Percentiles rank a stretch among this genome's conserved stretches.
These are phyloP conservation scores for Takifugu bimaculatus DNA, from an alignment of 2,113 vertebrate species.

Conservation along the genomic window DNA sequence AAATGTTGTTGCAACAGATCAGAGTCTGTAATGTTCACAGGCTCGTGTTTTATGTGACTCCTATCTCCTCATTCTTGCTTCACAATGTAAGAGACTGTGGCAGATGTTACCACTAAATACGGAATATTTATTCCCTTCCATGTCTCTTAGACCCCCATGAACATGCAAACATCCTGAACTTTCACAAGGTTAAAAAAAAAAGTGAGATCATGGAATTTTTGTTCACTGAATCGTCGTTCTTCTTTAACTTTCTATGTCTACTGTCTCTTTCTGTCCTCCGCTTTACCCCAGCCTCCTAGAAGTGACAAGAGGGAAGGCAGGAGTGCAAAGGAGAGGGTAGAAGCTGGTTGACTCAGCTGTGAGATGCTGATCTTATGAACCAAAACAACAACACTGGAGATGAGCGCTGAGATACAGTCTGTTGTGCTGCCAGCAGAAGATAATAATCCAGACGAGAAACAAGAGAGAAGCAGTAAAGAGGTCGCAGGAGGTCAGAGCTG, in stretches of 20 bases:
- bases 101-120: slow-evolving; percentile 24
- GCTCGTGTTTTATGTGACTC: slow-evolving; percentile 2
- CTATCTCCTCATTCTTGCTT: not conserved
- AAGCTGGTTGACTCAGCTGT: slow-evolving; percentile 71
- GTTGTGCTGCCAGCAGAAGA: slow-evolving; percentile 17
- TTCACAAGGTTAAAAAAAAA: slow-evolving; percentile 4
- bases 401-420: slow-evolving; percentile 29
- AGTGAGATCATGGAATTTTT: not conserved
- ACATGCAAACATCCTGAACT: slow-evolving; percentile 6
- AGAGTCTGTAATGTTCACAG: slow-evolving; percentile 8
- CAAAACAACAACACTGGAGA: slow-evolving; percentile 59
- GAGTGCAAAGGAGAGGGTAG: slow-evolving; percentile 6
- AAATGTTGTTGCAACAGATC: slow-evolving; percentile 9
- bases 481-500: slow-evolving; percentile 24
- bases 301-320: slow-evolving; percentile 14
- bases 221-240: not conserved
- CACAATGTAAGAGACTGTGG: slow-evolving; percentile 1
- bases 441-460: slow-evolving; percentile 18
- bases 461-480: slow-evolving; percentile 9
- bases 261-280: slow-evolving; percentile 17
- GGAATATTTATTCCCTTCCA: slow-evolving; percentile 8
- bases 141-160: not conserved
- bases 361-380: slow-evolving; percentile 56
- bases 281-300: slow-evolving; percentile 45
- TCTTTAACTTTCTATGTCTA: slow-evolving; percentile 5